A percentile compares a stretch with the other conserved stretches of the same genome.
These are phyloP conservation scores for Formicarius rufipectus DNA, from an alignment of 2,113 vertebrate species.

Conservation along the genomic window DNA sequence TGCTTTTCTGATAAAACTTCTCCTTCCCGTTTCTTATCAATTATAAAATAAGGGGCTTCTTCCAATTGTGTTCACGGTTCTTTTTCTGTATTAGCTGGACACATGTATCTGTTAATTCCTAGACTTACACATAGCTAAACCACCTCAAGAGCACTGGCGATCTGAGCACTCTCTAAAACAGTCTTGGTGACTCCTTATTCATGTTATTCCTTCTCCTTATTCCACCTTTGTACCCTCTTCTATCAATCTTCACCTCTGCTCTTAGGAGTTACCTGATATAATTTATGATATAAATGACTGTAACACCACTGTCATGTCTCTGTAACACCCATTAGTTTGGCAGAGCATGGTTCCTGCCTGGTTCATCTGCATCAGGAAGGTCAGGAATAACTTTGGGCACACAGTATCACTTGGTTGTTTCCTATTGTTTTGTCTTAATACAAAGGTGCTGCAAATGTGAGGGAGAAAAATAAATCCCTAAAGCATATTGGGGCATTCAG, in stretches of 20 bases:
- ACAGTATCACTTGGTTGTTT: neutral
- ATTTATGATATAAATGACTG: neutral
- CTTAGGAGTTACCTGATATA: neutral
- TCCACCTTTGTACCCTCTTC: neutral
- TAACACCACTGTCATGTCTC: neutral
- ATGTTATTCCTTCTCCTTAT: neutral
- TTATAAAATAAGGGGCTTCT: neutral
- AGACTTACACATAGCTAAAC: neutral
- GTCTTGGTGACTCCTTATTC: neutral
- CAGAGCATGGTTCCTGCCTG: neutral
- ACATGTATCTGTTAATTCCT: neutral
- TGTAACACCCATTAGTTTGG: neutral
- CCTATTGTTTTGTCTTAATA: neutral
- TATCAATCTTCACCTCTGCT: neutral
- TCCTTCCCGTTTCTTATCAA: neutral
- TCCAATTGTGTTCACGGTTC: neutral
- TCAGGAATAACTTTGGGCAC: neutral
- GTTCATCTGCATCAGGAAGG: neutral
- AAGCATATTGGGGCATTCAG: neutral
- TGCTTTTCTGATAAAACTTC: neutral
- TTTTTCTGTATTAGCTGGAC: neutral
- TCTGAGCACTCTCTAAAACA: neutral
- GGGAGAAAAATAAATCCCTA: neutral
- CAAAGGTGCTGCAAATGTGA: neutral
- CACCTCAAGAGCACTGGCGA: neutral